A percentile compares a stretch with the other conserved stretches of the same genome.
phyloP scores from a whole-genome alignment of 2,113 vertebrate genomes.

The Riparia riparia region DNA sequence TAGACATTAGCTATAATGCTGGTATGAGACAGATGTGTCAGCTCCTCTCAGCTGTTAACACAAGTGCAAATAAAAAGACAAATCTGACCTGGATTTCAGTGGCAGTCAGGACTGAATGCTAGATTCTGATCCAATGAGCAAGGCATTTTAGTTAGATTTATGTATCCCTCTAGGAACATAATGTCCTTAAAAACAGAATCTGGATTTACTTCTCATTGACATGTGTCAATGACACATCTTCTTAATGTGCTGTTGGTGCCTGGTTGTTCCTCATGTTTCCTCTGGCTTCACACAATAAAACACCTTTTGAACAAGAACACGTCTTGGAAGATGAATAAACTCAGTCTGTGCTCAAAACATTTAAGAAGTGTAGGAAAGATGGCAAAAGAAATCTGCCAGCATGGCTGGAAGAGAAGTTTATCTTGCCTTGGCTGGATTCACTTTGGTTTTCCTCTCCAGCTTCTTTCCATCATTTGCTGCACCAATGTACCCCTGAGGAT shows the following conservation, averaged over 20 bases:
- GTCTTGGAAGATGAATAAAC: conserved; percentile 8
- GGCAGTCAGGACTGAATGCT: neutral
- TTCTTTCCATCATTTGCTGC: neutral
- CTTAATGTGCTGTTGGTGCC: neutral
- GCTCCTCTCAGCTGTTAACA: neutral
- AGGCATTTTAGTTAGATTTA: conserved; percentile 18
- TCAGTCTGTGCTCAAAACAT: neutral
- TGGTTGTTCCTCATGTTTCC: conserved; percentile 18
- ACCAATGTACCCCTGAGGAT: conserved; percentile 15
- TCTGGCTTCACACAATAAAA: conserved; percentile 20
- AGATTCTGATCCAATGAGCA: neutral
- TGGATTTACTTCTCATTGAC: conserved; percentile 19
- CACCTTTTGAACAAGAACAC: conserved; percentile 20
- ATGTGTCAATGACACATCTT: conserved; percentile 14
- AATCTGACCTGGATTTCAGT: conserved; percentile 27
- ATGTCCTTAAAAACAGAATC: conserved; percentile 27
- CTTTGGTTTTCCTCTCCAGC: conserved; percentile 5
- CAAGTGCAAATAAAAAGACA: conserved; percentile 4
- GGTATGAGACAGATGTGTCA: neutral
- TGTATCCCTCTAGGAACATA: neutral
- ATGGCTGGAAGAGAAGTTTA: conserved; percentile 10
- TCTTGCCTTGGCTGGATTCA: conserved; percentile 22
- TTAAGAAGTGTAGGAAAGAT: neutral
- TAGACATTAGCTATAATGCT: neutral
- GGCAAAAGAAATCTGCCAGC: neutral